Evolutionary conservation across 1,140 invertebrate species (phyloP), one percentile per base, ranked within the genome.

Genomic region (Lepidostoma basale): DNA sequence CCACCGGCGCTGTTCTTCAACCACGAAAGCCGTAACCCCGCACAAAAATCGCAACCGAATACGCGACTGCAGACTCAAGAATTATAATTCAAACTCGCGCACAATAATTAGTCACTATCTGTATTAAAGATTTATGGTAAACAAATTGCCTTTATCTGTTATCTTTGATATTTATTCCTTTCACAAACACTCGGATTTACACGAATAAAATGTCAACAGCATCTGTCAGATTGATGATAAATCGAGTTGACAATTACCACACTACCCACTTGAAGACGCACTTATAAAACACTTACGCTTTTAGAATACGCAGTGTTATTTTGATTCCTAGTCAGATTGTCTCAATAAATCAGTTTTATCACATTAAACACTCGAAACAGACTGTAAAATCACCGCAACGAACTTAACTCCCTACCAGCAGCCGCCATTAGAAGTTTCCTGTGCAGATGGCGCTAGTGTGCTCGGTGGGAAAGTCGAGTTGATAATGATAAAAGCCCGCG

Each of bases 361-460:
- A 30, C 49, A 9, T 18, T 26, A 54, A 26, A 30, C 49, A 30
- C 49, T 54, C n/a, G n/a, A 54, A 30, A 28, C 18, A 14, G 49
- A 54, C 49, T 28, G 16, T 4, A 14, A 14, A 44, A 14, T 9
- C 4, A 16, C 9, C 8, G 25, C 1, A 28, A n/a, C n/a, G 12
- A 28, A 30, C 49, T n/a, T n/a, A n/a, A n/a, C n/a, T n/a, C n/a
- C n/a, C n/a, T 25, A 28, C 26, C n/a, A 18, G 20, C 49, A 18
- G n/a, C 49, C 12, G 49, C 49, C 49, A 54, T 52, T 28, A 3
- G 16, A 26, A 28, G 25, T 39, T 25, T n/a, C 18, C 14, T 18
- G n/a, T 18, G 22, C 56, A 59, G 56, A 59, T 59, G 56, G 56
- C 56, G 56, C 56, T 40, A 39, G 56, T 59, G 16, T 26, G 6